Evolutionary conservation across 2,888 invertebrate species (phyloP), one percentile per base, ranked within the genome.

Genomic region (Leistus spinibarbis): DNA sequence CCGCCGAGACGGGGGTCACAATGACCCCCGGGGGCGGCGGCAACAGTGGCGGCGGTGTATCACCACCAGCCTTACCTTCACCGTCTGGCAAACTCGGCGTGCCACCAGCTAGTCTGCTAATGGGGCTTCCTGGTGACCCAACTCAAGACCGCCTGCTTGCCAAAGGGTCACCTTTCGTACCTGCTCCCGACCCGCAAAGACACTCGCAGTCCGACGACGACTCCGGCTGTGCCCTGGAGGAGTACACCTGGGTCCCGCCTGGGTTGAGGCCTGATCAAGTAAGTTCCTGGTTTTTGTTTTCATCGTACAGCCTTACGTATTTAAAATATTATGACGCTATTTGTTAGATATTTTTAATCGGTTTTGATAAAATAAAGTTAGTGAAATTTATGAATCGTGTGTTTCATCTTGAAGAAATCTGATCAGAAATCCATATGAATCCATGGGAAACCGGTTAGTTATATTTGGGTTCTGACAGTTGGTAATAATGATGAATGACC

Each of bases 191-290:
- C 82, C 93, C 93, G 74, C 95, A 95, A 82, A 86, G 95, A 77
- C 94, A 95, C 82, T 95, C 96, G 66, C 96, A 97, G 85, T 96
- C 96, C 78, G 99, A 99, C 85, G 98, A 98, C 84, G 99, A 99
- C 86, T 96, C 96, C 71, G 98, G 99, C 9, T 99, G 98, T 85
- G 98, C 98, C 20, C 87, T 99, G 78, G 98, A 99, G 85, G 98
- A 99, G 86, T 98, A 98, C 86, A 97, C 97, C 1, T 99, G 98
- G 98, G 96, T 98, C 77, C 99, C 99, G 54, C 96, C 96, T 1
- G 98, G 98, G 77, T 88, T 98, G 16, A 91, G 97, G 84, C 97
- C 98, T 0, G 98, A 98, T 87, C 97, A 98, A 92, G 98, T 98
- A 85, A 86, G 87, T 80, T 57, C 17, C n/a, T n/a, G n/a, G n/a